These are phyloP conservation scores for Pseudococcus longispinus DNA, from an alignment of 2,888 invertebrate species.

Conservation along the genomic window DNA sequence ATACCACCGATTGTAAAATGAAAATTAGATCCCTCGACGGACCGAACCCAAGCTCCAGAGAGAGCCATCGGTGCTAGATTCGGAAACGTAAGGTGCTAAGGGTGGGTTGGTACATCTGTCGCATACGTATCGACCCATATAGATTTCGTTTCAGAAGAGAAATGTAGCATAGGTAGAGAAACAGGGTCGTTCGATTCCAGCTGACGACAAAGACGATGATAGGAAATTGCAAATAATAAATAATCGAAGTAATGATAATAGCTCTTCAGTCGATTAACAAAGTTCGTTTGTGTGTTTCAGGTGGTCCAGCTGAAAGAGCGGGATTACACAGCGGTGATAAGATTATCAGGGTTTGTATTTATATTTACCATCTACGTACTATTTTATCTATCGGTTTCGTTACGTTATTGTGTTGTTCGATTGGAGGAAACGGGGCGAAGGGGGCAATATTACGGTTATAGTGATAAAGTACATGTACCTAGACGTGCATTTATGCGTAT, in stretches of 20 bases:
- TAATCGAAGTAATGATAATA: slow-evolving; percentile 1
- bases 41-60: background rate
- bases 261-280: background rate
- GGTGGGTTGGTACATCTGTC: background rate
- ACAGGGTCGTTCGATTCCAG: background rate
- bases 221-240: background rate
- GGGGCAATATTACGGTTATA: background rate
- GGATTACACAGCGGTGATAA: slow-evolving; percentile 91
- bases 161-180: background rate
- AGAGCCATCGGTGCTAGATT: background rate
- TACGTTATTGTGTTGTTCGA: background rate
- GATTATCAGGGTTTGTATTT: slow-evolving; percentile 79
- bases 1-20: background rate
- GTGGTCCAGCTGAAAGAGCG: slow-evolving; percentile 92
- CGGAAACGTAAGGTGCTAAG: background rate
- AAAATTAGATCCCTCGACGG: background rate
- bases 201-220: background rate
- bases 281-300: slow-evolving; percentile 64
- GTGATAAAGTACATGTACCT: background rate
- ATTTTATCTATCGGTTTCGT: background rate
- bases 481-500: background rate
- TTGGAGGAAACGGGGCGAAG: background rate
- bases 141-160: background rate
- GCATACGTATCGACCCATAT: background rate
- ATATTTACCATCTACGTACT: background rate